These are phyloP conservation scores for Hypsopygia costalis DNA, from an alignment of 2,888 invertebrate species.

Conservation along the genomic window DNA sequence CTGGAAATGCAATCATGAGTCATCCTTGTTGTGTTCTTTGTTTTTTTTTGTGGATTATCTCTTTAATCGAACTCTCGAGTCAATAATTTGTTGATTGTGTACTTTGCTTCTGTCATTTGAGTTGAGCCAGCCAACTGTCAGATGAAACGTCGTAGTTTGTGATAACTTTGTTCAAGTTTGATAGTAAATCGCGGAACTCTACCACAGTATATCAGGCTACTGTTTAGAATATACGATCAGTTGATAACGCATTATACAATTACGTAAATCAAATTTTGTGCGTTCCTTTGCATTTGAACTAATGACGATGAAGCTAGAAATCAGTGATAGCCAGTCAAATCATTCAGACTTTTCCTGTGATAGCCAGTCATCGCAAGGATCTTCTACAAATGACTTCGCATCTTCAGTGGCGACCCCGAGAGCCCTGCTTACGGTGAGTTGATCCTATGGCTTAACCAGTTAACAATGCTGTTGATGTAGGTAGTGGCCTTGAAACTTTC, in stretches of 20 bases:
- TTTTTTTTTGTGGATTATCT: conserved; percentile 44
- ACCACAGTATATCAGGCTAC: no score
- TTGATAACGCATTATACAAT: conserved; percentile 32
- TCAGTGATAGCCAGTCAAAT: conserved; percentile 81
- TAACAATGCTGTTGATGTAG: background rate
- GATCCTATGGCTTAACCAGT: conserved; percentile 7
- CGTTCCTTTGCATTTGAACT: conserved; percentile 35
- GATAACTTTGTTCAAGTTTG: conserved; percentile 23
- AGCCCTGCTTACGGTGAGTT: conserved; percentile 62
- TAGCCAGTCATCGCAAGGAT: conserved; percentile 81
- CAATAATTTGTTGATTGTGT: no score
- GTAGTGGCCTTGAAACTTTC: background rate
- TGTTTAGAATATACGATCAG: conserved; percentile 27
- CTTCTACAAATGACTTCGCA: conserved; percentile 72
- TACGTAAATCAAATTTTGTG: conserved; percentile 37
- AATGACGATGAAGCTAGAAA: conserved; percentile 82
- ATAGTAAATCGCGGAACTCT: conserved; percentile 35
- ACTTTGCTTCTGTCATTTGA: conserved; percentile 54
- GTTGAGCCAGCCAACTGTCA: conserved; percentile 46
- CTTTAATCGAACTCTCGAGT: conserved; percentile 43
- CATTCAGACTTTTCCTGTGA: conserved; percentile 82
- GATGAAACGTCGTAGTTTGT: conserved; percentile 35
- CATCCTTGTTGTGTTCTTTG: conserved; percentile 70
- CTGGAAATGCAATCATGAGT: conserved; percentile 62
- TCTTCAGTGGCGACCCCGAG: conserved; percentile 56